Evolutionary conservation across 2,797 vertebrate genomes (phyloP), one percentile per base, ranked within the genome.

Genomic region (Scolopax rusticola): DNA sequence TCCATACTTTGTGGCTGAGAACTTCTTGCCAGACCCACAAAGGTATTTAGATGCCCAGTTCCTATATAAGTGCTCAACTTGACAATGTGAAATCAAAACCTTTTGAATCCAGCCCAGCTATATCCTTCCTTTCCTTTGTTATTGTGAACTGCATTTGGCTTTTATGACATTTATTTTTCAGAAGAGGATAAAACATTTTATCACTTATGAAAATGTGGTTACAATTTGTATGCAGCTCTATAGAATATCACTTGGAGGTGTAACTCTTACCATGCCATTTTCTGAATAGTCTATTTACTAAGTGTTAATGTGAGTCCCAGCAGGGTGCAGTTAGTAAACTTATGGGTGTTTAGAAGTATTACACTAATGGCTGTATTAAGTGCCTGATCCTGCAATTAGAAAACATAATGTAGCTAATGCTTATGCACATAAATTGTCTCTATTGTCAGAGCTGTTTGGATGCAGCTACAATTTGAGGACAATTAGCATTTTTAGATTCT

Each of bases 191-290:
- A 97, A 96, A 79, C 91, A 94, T 96, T 96, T 93, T 96, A 96
- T 95, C 94, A 89, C 94, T 95, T 96, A 96, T 89, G 95, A 96
- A 97, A 96, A 97, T 96, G 91, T 96, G 96, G 94, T 97, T 96
- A 61, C 94, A 97, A 96, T 96, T 96, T 97, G 87, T 85, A 90
- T 90, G 88, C 71, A 94, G 64, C 50, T 93, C 95, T 89, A 93
- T 3, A 90, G 93, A 94, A 92, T 97, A 96, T 93, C 83, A 95
- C 91, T 89, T 70, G 86, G 78, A 95, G 88, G 93, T 95, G 93
- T 95, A 96, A 96, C 94, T 97, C 96, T 95, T 95, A 80, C 77
- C 88, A 80, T 93, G 86, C 90, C 90, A 94, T 93, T 96, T 96
- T 95, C 91, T 95, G 56, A 90, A 85, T 71, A 87, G 94, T 90